A percentile compares a stretch with the other conserved stretches of the same genome.
Conservation (phyloP, 1,140 invertebrate species). For the Drosophila simulans region DNA sequence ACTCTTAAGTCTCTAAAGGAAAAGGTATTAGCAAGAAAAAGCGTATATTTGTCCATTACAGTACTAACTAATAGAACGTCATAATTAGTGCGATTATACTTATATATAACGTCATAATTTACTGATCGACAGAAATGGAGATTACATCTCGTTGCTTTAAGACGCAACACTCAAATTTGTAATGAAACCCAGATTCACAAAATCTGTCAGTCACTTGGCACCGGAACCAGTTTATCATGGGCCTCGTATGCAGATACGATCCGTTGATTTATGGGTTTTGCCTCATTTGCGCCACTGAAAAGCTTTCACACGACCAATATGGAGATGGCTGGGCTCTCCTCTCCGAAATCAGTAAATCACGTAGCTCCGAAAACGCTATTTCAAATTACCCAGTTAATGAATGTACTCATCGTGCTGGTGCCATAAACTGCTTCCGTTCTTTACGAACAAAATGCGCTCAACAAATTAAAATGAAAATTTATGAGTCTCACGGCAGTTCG, state of each 20-base stretch:
- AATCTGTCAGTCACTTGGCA: conserved; percentile 20
- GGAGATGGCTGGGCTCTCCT: conserved; percentile 13
- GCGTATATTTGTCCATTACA: no score
- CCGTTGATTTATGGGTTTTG: conserved; percentile 31
- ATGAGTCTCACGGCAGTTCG: conserved; percentile 53
- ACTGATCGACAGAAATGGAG: no score
- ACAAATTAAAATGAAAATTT: conserved; percentile 79
- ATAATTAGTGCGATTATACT: no score
- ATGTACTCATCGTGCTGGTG: conserved; percentile 56
- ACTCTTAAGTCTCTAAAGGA: conserved; percentile 38
- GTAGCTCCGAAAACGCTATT: conserved; percentile 36
- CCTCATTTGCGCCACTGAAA: conserved; percentile 23
- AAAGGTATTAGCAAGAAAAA: conserved; percentile 1
- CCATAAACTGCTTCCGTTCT: conserved; percentile 60
- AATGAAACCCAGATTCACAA: conserved; percentile 12
- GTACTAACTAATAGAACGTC: no score
- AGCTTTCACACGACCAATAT: conserved; percentile 44
- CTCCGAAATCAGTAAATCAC: conserved; percentile 35
- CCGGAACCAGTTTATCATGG: conserved; percentile 43
- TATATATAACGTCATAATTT: no score
- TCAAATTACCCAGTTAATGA: conserved; percentile 52
- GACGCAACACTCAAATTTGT: neutral
- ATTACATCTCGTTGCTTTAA: neutral
- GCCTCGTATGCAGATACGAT: conserved; percentile 26
- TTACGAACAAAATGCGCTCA: conserved; percentile 66